Percentiles rank a stretch among this genome's conserved stretches.
phyloP scores from a whole-genome alignment of 2,797 vertebrate species.

The Prionace glauca region DNA sequence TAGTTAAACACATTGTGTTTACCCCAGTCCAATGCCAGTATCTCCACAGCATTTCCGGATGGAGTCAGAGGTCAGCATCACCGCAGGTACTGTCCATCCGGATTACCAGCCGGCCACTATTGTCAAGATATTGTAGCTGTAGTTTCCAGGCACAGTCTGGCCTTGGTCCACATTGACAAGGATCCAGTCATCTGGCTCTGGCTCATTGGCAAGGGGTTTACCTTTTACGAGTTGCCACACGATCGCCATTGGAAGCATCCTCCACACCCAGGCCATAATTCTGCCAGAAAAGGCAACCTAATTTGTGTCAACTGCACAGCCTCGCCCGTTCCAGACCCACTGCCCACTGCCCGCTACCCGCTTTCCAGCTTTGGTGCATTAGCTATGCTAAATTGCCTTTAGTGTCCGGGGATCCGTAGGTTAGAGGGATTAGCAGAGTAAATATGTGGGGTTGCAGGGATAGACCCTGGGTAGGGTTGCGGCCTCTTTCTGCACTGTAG shows the following conservation, averaged over 20 bases:
- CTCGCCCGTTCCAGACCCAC: background rate
- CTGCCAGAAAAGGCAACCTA: background rate
- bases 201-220: slow-evolving; percentile 41
- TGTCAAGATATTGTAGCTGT: slow-evolving; percentile 87
- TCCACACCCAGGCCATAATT: background rate
- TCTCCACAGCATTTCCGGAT: too few species aligned
- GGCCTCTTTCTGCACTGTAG: too few species aligned
- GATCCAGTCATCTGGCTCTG: slow-evolving; percentile 63
- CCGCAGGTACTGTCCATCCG: slow-evolving; percentile 80
- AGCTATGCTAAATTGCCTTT: too few species aligned
- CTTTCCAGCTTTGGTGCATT: too few species aligned
- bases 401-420: too few species aligned
- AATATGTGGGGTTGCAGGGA: too few species aligned
- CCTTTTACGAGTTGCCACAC: background rate
- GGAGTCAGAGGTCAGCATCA: slow-evolving; percentile 80
- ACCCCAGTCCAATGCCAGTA: too few species aligned
- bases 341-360: too few species aligned
- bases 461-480: too few species aligned
- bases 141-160: slow-evolving; percentile 86
- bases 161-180: slow-evolving; percentile 89
- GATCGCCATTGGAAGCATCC: background rate
- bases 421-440: too few species aligned
- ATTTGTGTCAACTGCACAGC: slow-evolving; percentile 11
- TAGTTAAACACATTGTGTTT: too few species aligned
- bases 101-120: slow-evolving; percentile 78